Evolutionary conservation across 1,140 invertebrate genomes (phyloP), one percentile per base, ranked within the genome.

Genomic region (Brachionus paranguensis): DNA sequence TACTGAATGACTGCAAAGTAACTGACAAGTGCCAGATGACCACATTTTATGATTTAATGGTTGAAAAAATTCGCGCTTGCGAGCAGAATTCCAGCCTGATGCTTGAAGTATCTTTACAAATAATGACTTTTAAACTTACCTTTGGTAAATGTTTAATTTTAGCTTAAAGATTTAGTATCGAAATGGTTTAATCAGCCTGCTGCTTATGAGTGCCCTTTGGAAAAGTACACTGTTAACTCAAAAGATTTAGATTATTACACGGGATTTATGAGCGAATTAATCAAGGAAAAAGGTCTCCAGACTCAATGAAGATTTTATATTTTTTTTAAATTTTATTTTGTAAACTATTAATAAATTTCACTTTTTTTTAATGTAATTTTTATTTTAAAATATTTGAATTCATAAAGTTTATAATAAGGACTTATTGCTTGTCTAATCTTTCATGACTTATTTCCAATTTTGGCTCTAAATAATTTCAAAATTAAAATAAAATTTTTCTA

Each of bases 211-310:
- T 72, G 68, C n/a, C 8, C 14, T 43, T 72, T 72, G 17, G 68
- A 72, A 33, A 43, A 41, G 24, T 72, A 72, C 37, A 72, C 68
- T 14, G 68, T 72, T 11, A 43, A 45, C n/a, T 72, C 68, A 17
- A 72, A 72, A 43, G 45, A 41, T 72, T 72, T 72, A 72, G 68
- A 72, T 6, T 72, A 72, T 72, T 72, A 72, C n/a, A 72, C 8
- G 5, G 68, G 10, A n/a, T 72, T 43, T 43, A 41, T 72, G 7
- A n/a, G 20, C 17, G 68, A 72, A 72, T 72, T 72, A 17, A 43
- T 72, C 10, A 43, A 43, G 17, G 33, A 72, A 41, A 60, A 60
- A 10, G 2, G 5, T 20, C n/a, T 24, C 1, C 6, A 27, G 17
- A 27, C 53, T 60, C 0, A 20, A 60, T 60, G 2, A 27, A 27